Evolutionary conservation across 2,113 vertebrate genomes (phyloP), one percentile per base, ranked within the genome.

Genomic region (Myiopsitta monachus): DNA sequence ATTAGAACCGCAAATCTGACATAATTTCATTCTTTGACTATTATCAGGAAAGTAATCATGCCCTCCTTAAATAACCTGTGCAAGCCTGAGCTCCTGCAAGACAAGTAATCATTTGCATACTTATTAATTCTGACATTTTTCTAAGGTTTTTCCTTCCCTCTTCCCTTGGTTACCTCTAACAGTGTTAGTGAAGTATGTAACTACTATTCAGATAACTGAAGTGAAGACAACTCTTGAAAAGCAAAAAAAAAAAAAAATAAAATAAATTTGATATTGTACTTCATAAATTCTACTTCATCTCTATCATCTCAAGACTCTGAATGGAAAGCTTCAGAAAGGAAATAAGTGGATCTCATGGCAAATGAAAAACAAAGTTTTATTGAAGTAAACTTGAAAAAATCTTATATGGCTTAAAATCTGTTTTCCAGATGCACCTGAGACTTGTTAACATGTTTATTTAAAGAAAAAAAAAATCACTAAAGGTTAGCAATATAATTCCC

Each of bases 1-100:
- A 82, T 88, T 76, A 82, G 57, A 81, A 74, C 9, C 8, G 1
- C 36, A 95, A 92, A 91, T 73, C 33, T 90, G 47, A 82, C 89
- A 94, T 11, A 72, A 74, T 94, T 92, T 93, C 31, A 87, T 62
- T 91, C 62, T 82, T 84, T 43, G 38, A 74, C 13, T 83, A 76
- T 94, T 95, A 80, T 70, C 49, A 68, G 52, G 47, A 88, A 85
- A 38, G 21, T 54, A 96, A 92, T 91, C 67, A 61, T 63, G 55
- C 63, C 33, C 30, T 57, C 28, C 46, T 94, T 96, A 85, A 90
- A 74, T 88, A 93, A 83, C 39, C 51, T 51, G 18, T 68, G 39
- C 63, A 92, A 87, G 67, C 70, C 64, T 92, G 79, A 95, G 36
- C 61, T 90, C 52, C 72, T 96, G 24, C 36, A 88, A 93, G 72